Base-by-base conservation (phyloP, 2,888 invertebrate genomes). In the Tachystola acroxantha region DNA sequence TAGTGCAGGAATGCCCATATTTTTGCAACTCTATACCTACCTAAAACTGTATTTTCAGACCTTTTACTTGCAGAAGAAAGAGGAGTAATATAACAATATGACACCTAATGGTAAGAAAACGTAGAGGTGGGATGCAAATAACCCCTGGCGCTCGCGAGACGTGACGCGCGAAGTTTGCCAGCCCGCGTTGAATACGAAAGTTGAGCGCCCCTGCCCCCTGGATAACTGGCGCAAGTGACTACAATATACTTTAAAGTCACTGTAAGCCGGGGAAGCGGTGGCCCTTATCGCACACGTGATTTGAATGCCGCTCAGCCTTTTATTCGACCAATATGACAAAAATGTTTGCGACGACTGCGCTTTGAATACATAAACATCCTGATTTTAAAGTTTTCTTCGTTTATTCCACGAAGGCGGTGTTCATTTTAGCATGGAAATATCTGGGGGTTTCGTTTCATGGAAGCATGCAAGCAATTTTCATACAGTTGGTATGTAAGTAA, bases 101-200 rank as follows among this genome's bases (percentile, higher is more conserved):
- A 64, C 63, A 71, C 60, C 64, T 77, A 73, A 73, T 69, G 64
- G 62, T 50, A 50, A 50, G 60, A 60, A 66, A 66, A 67, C 57
- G 62, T 66, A 62, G 68, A 77, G 76, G 72, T 76, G 62, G 56
- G 70, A 78, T 75, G 77, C 75, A 78, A 77, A 79, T 77, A 75
- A 65, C 68, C 67, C 61, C 56, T 63, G 61, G 60, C 59, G 64
- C 59, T 46, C 51, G 33, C 12, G 64, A 64, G 57, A 77, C 77
- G 78, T 76, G 78, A 64, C 63, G 49, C 61, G 60, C 56, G 63
- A 72, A 73, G 59, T 74, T 77, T 63, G 54, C 51, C 51, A 55
- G 64, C 71, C 59, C 62, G 74, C 53, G 59, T 52, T 64, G 78
- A 79, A 78, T 79, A 76, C 64, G 52, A 66, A 79, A 69, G 58